These are phyloP conservation scores for Samia ricini DNA, from an alignment of 1,140 invertebrate species.

Conservation along the genomic window DNA sequence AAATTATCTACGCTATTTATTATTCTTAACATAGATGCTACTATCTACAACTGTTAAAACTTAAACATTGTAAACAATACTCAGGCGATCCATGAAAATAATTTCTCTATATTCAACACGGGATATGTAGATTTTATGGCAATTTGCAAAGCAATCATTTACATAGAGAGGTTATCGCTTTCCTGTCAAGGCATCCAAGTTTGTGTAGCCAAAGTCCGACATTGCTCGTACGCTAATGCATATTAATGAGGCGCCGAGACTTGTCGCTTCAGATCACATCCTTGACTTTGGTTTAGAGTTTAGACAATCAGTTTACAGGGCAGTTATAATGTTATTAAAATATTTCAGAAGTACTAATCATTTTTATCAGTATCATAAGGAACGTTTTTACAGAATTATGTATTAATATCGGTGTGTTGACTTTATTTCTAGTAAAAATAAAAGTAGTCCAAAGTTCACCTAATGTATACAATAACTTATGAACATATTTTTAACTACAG, in stretches of 20 bases:
- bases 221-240: conserved; percentile 11
- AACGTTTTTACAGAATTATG: too few relatives aligned
- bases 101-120: not conserved
- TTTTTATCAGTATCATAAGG: too few relatives aligned
- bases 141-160: conserved; percentile 17
- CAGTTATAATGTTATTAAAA: not conserved
- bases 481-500: too few relatives aligned
- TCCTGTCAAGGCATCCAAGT: conserved; percentile 18
- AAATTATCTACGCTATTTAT: too few relatives aligned
- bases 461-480: too few relatives aligned
- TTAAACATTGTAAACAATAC: too few relatives aligned
- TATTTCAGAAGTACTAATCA: not conserved
- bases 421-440: too few relatives aligned
- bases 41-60: too few relatives aligned
- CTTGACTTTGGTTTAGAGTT: conserved; percentile 14
- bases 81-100: too few relatives aligned
- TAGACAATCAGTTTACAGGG: conserved; percentile 23
- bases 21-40: too few relatives aligned
- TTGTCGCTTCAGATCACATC: conserved; percentile 7
- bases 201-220: conserved; percentile 15
- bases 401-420: too few relatives aligned
- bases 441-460: too few relatives aligned
- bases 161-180: conserved; percentile 17
- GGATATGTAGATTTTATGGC: not conserved
- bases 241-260: conserved; percentile 21